These are phyloP conservation scores for Botia almorhae DNA, from an alignment of 2,797 vertebrate genomes.

Conservation along the genomic window DNA sequence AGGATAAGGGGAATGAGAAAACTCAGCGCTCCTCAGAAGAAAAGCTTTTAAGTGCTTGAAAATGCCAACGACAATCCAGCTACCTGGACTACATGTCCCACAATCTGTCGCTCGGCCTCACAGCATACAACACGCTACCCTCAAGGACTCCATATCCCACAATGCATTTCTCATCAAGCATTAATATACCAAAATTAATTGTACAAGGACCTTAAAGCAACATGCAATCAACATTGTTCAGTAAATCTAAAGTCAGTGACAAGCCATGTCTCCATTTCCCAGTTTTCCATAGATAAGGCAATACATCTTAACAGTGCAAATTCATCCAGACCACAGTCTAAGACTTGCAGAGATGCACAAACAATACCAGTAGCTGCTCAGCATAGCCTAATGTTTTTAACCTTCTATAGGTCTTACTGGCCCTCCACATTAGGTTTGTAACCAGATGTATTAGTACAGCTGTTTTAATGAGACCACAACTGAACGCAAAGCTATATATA, in stretches of 20 bases:
- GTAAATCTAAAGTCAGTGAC: not conserved
- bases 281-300: not conserved
- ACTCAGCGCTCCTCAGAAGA: constrained; percentile 93
- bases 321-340: not conserved
- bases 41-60: constrained; percentile 85
- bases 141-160: constrained; percentile 7
- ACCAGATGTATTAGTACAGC: constrained; percentile 10
- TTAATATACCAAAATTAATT: constrained; percentile 40
- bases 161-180: constrained; percentile 31
- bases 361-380: not conserved
- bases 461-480: constrained; percentile 5
- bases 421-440: not conserved
- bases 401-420: not conserved
- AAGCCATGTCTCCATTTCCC: not conserved
- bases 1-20: constrained; percentile 98
- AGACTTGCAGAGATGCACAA: not conserved
- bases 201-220: not conserved
- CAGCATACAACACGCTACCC: constrained; percentile 6
- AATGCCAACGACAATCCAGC: constrained; percentile 47
- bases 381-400: not conserved
- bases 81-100: constrained; percentile 48
- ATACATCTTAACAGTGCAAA: constrained; percentile 4
- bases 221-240: not conserved
- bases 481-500: not conserved
- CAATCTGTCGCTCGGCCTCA: constrained; percentile 41